Evolutionary conservation across 92 coral and sea anemone genomes (phyloP).

Genomic region (Paramuricea clavata): DNA sequence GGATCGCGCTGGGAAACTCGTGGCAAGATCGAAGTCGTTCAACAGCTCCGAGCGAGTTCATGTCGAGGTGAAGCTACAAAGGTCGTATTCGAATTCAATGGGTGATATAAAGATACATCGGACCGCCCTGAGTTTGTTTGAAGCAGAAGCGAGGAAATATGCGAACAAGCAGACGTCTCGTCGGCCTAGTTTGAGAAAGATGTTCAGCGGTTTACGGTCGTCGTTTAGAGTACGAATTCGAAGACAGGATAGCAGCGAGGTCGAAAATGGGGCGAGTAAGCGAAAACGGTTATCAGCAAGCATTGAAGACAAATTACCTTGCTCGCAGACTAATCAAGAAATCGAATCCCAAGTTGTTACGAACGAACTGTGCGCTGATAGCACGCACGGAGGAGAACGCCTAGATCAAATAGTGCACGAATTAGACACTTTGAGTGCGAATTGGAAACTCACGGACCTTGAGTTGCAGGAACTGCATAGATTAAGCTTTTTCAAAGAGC

Average conservation of each 20-base stretch:
- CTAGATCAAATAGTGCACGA: background rate
- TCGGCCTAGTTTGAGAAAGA: constrained; percentile 24
- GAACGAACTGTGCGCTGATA: background rate
- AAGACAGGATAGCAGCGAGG: constrained; percentile 39
- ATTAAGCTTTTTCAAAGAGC: constrained; percentile 37
- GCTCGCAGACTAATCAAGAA: background rate
- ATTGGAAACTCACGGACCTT: constrained; percentile 52
- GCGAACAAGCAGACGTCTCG: background rate
- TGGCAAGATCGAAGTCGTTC: constrained; percentile 72
- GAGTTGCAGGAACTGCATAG: constrained; percentile 59
- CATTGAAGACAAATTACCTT: background rate
- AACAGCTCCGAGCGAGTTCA: constrained; percentile 29
- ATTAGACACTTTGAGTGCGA: constrained; percentile 16
- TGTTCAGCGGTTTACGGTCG: constrained; percentile 49
- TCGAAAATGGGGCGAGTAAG: constrained; percentile 15
- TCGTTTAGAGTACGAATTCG: constrained; percentile 66
- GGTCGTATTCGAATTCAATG: constrained; percentile 40
- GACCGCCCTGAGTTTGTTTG: constrained; percentile 27
- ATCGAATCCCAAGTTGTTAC: background rate
- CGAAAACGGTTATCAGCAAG: constrained; percentile 4
- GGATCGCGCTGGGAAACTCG: constrained; percentile 53
- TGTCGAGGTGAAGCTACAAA: constrained; percentile 45
- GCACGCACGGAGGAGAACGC: constrained; percentile 7
- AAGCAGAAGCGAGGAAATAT: constrained; percentile 37
- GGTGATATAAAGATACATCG: constrained; percentile 38